These are phyloP conservation scores for Ceratina japonica DNA, from an alignment of 1,140 invertebrate species.

Conservation along the genomic window DNA sequence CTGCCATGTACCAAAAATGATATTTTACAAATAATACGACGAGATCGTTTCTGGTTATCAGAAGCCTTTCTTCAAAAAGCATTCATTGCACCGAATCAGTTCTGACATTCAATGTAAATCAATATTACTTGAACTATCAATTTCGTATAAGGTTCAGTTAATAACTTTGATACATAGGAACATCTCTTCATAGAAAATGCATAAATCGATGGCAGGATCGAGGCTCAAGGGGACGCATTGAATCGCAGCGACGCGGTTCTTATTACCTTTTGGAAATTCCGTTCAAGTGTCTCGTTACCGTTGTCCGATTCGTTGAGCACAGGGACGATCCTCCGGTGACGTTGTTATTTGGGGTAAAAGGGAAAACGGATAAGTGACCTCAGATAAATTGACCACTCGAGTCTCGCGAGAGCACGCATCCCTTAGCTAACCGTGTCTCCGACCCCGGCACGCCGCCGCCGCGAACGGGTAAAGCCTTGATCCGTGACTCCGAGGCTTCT, in stretches of 20 bases:
- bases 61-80: too few species aligned
- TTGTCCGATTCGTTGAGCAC: constrained; percentile 40
- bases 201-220: too few species aligned
- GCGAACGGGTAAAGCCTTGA: constrained; percentile 44
- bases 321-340: constrained; percentile 2
- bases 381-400: constrained; percentile 57
- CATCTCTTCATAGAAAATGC: too few species aligned
- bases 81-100: too few species aligned
- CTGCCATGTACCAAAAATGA: too few species aligned
- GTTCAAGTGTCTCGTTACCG: constrained; percentile 10
- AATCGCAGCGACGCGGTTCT: neutral
- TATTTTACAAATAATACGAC: constrained; percentile 42
- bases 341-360: constrained; percentile 36
- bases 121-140: too few species aligned
- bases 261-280: neutral
- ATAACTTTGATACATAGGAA: too few species aligned
- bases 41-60: neutral
- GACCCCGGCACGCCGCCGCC: constrained; percentile 11
- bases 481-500: constrained; percentile 38
- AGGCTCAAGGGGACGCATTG: too few species aligned
- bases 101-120: too few species aligned
- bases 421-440: constrained; percentile 37
- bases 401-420: constrained; percentile 41
- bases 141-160: too few species aligned
- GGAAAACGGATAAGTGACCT: constrained; percentile 32